Evolutionary conservation across 1,140 invertebrate genomes (phyloP), one percentile per base, ranked within the genome.

Genomic region (Heliconius nattereri): DNA sequence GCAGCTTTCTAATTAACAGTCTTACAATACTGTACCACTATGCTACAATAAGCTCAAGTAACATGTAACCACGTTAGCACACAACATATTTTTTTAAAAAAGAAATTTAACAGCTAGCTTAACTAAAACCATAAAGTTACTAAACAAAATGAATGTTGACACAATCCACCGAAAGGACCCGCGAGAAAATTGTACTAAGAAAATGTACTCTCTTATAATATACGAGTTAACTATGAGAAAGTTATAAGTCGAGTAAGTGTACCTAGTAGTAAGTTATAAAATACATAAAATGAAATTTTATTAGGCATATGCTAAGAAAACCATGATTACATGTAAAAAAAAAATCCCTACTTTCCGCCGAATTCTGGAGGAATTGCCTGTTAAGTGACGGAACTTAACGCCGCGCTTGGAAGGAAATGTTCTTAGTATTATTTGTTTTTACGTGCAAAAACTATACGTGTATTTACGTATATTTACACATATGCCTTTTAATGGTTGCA

Each of bases 151-250:
- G 35, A 72, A 70, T 72, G 76, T 72, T 78, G 76, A 78, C 76
- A 78, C 71, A 78, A 78, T 78, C 71, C 57, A 57, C 71, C 32
- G 72, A 78, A 82, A 82, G 77, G 66, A 77, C 49, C 78, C 81
- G 60, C 32, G 72, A 80, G 81, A 75, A 82, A 82, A 82, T 82
- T 82, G 76, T 75, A 49, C 45, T 57, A 77, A 78, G 75, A 82
- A 82, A 82, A 74, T 72, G 72, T 74, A 82, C 40, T 45, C 73
- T 60, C 29, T 73, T 75, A 75, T 45, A 45, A 45, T 26, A 66
- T 66, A 66, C 54, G 20, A 60, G 8, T 60, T 11, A 23, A 60
- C 8, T 60, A 16, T 23, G 7, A 60, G 23, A 26, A 54, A 54
- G 20, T n/a, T 20, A n/a, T n/a, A n/a, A 54, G 20, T 54, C 52